Conservation (phyloP, 2,113 vertebrate species). For the Pachyramphus minor region DNA sequence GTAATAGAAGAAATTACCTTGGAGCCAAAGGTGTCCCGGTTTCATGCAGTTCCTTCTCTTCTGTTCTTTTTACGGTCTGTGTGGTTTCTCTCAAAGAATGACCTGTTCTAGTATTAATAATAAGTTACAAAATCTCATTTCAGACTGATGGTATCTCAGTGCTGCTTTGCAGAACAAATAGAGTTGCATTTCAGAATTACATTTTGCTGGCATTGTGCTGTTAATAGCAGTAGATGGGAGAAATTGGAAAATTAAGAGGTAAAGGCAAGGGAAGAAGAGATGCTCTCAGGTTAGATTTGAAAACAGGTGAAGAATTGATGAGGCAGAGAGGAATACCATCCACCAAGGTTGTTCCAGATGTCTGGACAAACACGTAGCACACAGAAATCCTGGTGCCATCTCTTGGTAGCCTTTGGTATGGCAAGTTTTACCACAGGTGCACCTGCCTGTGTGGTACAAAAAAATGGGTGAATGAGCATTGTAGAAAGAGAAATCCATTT, state of each 20-base stretch:
- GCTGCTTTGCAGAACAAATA: conserved; percentile 56
- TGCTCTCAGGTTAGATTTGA: conserved; percentile 24
- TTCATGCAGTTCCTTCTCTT: background rate
- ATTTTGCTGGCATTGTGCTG: background rate
- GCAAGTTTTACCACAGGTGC: background rate
- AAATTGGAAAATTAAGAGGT: conserved; percentile 49
- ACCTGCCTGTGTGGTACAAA: background rate
- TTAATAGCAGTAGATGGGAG: conserved; percentile 22
- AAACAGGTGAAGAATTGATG: conserved; percentile 40
- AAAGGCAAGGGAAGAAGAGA: background rate
- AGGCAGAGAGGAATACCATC: background rate
- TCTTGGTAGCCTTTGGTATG: conserved; percentile 41
- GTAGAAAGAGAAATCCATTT: background rate
- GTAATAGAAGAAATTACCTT: conserved; percentile 23
- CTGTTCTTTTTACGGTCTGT: background rate
- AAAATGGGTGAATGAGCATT: background rate
- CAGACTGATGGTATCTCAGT: conserved; percentile 5
- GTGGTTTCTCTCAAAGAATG: conserved; percentile 55
- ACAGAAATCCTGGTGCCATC: conserved; percentile 42
- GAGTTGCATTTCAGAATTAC: conserved; percentile 13
- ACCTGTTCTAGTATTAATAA: conserved; percentile 41
- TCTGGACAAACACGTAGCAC: background rate
- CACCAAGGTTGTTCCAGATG: background rate
- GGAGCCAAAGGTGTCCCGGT: conserved; percentile 14
- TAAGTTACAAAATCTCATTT: conserved; percentile 55